These are phyloP conservation scores for Crotalus horridus DNA, from an alignment of 2,113 vertebrate species.

Conservation along the genomic window DNA sequence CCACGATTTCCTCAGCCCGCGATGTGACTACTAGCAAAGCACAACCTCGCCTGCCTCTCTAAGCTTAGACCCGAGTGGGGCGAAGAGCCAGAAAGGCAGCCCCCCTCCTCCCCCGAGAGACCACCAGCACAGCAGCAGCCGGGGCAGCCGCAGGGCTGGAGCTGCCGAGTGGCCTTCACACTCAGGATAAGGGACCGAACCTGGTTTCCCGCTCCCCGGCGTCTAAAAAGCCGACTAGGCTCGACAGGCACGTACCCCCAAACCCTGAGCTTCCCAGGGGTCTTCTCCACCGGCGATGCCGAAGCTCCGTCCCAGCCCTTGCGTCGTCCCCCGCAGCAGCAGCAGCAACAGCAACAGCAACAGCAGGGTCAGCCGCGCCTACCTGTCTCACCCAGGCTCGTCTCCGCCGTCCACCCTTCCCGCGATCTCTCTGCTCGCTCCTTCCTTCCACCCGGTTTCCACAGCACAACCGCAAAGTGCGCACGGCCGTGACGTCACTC, in stretches of 20 bases:
- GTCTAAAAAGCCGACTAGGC: background rate
- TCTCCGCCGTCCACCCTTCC: background rate
- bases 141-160: background rate
- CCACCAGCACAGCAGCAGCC: background rate
- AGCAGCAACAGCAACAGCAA: rapidly evolving
- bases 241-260: background rate
- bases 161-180: background rate
- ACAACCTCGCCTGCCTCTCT: background rate
- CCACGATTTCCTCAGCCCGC: background rate
- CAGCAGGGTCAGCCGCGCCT: background rate
- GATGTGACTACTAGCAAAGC: background rate
- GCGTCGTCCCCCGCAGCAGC: background rate
- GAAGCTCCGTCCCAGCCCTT: background rate
- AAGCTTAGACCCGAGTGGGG: background rate
- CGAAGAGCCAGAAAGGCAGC: background rate
- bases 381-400: too few species aligned
- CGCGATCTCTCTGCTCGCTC: background rate
- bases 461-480: background rate
- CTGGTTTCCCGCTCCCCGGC: background rate
- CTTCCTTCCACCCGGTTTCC: background rate
- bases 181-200: background rate
- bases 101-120: background rate
- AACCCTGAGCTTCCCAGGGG: background rate
- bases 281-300: background rate
- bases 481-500: background rate